phyloP scores from a whole-genome alignment of 2,888 invertebrate species.

The Lasioglossum figueresi region DNA sequence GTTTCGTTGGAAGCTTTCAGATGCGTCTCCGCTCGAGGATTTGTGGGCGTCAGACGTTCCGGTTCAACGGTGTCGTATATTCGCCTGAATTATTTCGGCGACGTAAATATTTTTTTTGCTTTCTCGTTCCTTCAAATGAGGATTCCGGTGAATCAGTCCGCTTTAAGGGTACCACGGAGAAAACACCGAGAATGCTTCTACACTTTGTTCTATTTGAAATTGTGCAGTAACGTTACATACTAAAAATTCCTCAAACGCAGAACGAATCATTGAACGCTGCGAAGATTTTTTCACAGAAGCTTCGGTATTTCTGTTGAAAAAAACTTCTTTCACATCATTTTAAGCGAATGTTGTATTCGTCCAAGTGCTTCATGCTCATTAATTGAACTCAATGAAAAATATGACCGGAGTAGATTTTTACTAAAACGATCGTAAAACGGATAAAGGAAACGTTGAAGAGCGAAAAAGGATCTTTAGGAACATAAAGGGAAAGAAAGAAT shows the following conservation, averaged over 20 bases:
- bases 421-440: too few relatives aligned
- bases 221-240: neutral
- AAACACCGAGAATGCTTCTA: neutral
- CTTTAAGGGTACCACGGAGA: neutral
- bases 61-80: conserved; percentile 53
- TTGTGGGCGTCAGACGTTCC: conserved; percentile 52
- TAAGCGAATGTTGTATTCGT: neutral
- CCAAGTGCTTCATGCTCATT: neutral
- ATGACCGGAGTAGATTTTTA: neutral
- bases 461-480: neutral
- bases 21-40: conserved; percentile 39
- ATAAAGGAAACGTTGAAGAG: neutral
- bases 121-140: conserved; percentile 13
- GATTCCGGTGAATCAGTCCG: neutral
- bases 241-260: neutral
- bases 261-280: neutral
- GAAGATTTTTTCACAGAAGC: neutral
- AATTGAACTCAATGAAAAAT: neutral
- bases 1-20: conserved; percentile 17
- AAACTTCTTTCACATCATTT: neutral
- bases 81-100: conserved; percentile 49
- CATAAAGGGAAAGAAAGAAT: neutral
- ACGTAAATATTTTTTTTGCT: conserved; percentile 35
- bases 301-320: neutral
- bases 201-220: neutral